phyloP scores from a whole-genome alignment of 92 coral and sea anemone species.

The Palythoa heliodiscus region DNA sequence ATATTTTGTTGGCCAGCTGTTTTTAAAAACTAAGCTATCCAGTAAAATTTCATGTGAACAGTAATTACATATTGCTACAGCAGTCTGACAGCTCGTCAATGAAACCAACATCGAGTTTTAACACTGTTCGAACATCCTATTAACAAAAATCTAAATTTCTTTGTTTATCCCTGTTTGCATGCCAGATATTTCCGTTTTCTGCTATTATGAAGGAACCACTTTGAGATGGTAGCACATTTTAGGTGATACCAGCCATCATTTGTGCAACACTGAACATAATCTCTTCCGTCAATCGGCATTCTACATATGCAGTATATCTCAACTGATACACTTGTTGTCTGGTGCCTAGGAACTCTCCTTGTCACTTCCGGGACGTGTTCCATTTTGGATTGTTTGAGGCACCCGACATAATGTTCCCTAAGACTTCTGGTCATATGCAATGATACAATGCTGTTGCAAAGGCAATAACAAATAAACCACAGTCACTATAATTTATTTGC shows the following conservation, averaged over 20 bases:
- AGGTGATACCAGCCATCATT: constrained; percentile 54
- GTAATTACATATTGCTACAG: too few species aligned
- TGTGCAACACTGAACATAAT: constrained; percentile 40
- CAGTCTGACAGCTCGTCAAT: too few species aligned
- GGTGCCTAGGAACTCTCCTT: constrained; percentile 51
- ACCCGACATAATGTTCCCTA: constrained; percentile 36
- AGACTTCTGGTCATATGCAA: constrained; percentile 4
- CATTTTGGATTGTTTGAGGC: constrained; percentile 42
- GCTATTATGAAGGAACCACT: constrained; percentile 3
- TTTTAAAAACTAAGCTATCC: too few species aligned
- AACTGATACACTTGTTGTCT: constrained; percentile 28
- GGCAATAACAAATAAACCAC: constrained; percentile 47
- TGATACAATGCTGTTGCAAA: constrained; percentile 41
- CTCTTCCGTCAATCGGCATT: constrained; percentile 41
- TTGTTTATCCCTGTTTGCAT: constrained; percentile 4
- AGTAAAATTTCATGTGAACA: too few species aligned
- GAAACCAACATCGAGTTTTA: too few species aligned
- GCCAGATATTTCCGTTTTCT: background rate
- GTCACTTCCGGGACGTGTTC: constrained; percentile 36
- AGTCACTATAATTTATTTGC: constrained; percentile 42
- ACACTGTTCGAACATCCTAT: too few species aligned
- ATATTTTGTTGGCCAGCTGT: too few species aligned
- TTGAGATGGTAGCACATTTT: constrained; percentile 42
- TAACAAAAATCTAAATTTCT: background rate
- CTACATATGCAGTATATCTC: constrained; percentile 38